Base-by-base conservation (phyloP, 2,797 vertebrate genomes). In the Pempheris klunzingeri region DNA sequence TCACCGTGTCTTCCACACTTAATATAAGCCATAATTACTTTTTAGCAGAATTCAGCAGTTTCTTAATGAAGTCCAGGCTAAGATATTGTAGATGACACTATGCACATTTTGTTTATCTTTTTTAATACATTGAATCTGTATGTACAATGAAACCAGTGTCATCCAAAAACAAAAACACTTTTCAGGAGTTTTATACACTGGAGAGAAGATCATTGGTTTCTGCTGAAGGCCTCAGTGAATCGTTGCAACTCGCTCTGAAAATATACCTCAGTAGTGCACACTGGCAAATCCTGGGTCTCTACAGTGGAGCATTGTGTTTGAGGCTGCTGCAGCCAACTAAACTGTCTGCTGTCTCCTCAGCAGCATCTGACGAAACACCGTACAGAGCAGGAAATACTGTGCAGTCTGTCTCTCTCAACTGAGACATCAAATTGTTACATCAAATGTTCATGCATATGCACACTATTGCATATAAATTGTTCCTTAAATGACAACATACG, bases 221-320 rank as follows among this genome's bases (percentile, higher is more conserved):
- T 81, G 44, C 63, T 78, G 55, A 69, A 78, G 52, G 75, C 67
- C 75, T 80, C 36, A 54, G 58, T 82, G 78, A 88, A 80, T 90
- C 71, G 77, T 81, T 74, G 71, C 80, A 81, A 59, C 46, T 82
- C 22, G 44, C 54, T 71, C 78, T 77, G 69, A 79, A 83, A 82
- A 83, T 86, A 86, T 91, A 93, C 92, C 89, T 94, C 92, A 92
- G 80, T 90, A 86, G 84, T 90, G 77, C 74, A 89, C 85, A 90
- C 88, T 92, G 90, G 83, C 74, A 62, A 83, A 83, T 71, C 67
- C 73, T 78, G 60, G 46, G 62, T 78, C 78, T 83, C 60, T 54
- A 78, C 78, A 77, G 86, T 80, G 64, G 54, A 67, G 69, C 86
- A 83, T 84, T 88, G 63, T 83, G 60, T 81, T 71, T 59, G 61